Percentiles rank a stretch among this genome's conserved stretches.
phyloP scores from a whole-genome alignment of 1,140 invertebrate genomes.

The Euura saliciscinereae region DNA sequence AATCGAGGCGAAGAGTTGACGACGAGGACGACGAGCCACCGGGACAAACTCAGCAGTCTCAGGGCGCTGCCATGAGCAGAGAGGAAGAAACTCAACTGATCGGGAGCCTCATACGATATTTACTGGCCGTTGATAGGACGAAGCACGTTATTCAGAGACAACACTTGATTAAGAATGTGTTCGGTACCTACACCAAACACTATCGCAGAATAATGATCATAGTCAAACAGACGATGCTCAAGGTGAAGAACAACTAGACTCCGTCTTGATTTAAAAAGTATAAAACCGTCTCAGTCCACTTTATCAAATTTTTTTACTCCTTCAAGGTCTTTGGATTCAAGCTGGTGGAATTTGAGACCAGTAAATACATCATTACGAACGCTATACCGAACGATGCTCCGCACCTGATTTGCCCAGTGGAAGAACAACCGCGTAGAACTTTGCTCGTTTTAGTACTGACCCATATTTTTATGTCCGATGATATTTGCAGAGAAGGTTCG shows the following conservation, averaged over 20 bases:
- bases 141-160: slow-evolving; percentile 32
- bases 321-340: slow-evolving; percentile 48
- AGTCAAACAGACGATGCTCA: slow-evolving; percentile 21
- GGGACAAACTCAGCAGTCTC: neutral
- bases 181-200: slow-evolving; percentile 24
- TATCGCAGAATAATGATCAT: slow-evolving; percentile 29
- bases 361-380: slow-evolving; percentile 44
- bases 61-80: neutral
- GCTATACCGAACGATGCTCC: slow-evolving; percentile 32
- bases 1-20: neutral
- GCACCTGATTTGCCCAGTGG: slow-evolving; percentile 26
- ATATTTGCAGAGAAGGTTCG: slow-evolving; percentile 40
- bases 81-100: slow-evolving; percentile 11
- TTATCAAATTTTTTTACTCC: slow-evolving; percentile 13
- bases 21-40: neutral
- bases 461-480: slow-evolving; percentile 47
- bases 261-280: too few relatives aligned
- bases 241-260: slow-evolving; percentile 24
- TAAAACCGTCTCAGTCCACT: neutral
- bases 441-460: slow-evolving; percentile 41
- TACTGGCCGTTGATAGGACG: slow-evolving; percentile 27
- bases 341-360: slow-evolving; percentile 33
- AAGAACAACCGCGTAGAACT: slow-evolving; percentile 24
- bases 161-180: slow-evolving; percentile 35
- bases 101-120: slow-evolving; percentile 29